Evolutionary conservation across 2,888 invertebrate genomes (phyloP), one percentile per base, ranked within the genome.

Genomic region (Altica lythri): DNA sequence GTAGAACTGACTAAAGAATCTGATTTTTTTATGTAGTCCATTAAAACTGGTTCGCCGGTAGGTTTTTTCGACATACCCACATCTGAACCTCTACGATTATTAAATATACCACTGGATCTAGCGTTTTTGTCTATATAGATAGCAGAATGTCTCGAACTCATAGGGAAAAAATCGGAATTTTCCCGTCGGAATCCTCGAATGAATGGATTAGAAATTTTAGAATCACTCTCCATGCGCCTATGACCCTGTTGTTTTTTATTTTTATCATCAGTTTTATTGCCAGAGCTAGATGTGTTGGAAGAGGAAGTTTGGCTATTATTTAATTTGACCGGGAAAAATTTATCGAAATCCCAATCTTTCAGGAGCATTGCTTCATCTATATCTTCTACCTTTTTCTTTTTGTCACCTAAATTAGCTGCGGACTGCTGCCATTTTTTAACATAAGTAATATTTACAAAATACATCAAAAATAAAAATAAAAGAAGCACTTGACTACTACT

Each of bases 311-410:
- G 78, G 77, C 59, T 48, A 53, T 48, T 47, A 34, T 57, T 49
- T 44, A 59, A 42, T 51, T 60, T 64, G 18, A 55, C 52, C 1
- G 86, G 89, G 77, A 92, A 91, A 80, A 92, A 91, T 73, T 88
- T 85, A 64, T 89, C 89, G 77, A 92, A 88, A 78, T 92, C 89
- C 92, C 91, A 92, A 72, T 92, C 91, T 77, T 89, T 88, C 66
- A 92, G 81, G 61, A 92, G 81, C 48, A 86, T 86, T 59, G 89
- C 88, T 75, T 90, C 90, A 72, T 90, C 90, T 68, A 85, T 80
- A 60, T 74, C 73, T 61, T 72, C 71, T 29, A 66, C 63, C 58
- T 67, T 70, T 51, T 57, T 63, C 43, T 54, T 57, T 45, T 57
- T 58, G 48, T 83, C 81, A 63, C 64, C 72, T 64, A 62, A 67